Evolutionary conservation across 2,888 invertebrate genomes (phyloP).

Genomic region (Glyphotaelius pellucidus): DNA sequence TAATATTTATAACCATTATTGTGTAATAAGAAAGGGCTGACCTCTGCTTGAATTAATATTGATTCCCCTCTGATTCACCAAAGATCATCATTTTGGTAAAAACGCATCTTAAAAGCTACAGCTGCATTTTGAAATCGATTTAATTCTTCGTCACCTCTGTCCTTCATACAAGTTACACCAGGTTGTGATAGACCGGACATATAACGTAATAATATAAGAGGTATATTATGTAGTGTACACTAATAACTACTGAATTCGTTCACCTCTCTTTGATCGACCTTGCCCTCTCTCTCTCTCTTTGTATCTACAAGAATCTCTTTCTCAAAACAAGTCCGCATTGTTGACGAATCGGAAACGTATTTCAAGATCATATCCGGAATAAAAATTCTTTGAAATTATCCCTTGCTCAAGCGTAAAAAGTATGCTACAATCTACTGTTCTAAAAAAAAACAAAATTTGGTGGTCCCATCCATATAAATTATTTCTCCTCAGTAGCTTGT

Average conservation of each 20-base stretch:
- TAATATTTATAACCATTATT: neutral
- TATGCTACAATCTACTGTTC: neutral
- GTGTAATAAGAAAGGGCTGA: neutral
- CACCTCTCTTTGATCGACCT: neutral
- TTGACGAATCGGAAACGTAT: neutral
- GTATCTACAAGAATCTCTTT: neutral
- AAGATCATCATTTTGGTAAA: neutral
- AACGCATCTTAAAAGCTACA: neutral
- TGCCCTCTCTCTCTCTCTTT: neutral
- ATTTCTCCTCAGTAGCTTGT: too few relatives aligned
- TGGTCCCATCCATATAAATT: too few relatives aligned
- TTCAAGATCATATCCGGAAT: slow-evolving; percentile 2
- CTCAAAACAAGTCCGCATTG: neutral
- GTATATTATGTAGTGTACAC: neutral
- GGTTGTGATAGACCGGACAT: neutral
- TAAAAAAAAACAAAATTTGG: too few relatives aligned
- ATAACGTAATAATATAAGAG: neutral
- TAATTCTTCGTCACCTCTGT: neutral
- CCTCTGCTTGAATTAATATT: too few relatives aligned
- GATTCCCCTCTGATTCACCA: neutral
- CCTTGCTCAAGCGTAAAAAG: neutral
- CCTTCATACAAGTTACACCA: neutral
- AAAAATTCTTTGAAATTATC: neutral
- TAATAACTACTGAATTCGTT: neutral
- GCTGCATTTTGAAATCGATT: neutral